phyloP scores from a whole-genome alignment of 2,888 invertebrate species.

The Eugnorisma glareosa region DNA sequence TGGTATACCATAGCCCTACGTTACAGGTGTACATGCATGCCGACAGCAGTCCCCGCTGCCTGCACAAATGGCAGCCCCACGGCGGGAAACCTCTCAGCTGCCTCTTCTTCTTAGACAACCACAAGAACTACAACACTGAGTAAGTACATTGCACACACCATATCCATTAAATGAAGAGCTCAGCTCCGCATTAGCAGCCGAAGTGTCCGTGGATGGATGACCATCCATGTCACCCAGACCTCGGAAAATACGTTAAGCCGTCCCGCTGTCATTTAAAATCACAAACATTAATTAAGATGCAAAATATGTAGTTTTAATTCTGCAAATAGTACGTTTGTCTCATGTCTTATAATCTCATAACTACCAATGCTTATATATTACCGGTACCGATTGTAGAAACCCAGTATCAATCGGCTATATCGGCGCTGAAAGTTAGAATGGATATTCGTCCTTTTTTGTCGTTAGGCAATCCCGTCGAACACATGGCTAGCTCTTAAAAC shows the following conservation, averaged over 20 bases:
- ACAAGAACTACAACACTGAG: conserved; percentile 94
- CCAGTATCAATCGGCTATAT: background rate
- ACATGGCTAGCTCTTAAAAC: background rate
- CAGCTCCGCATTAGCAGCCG: background rate
- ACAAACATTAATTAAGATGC: background rate
- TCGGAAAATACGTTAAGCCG: background rate
- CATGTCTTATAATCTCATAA: background rate
- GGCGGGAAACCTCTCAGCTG: conserved; percentile 96
- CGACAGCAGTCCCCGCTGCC: conserved; percentile 93
- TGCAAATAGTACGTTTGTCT: background rate
- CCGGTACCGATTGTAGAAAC: background rate
- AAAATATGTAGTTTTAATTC: background rate
- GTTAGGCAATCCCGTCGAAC: background rate
- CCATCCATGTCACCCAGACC: background rate
- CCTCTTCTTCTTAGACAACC: conserved; percentile 98
- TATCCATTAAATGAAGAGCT: background rate
- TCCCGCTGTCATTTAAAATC: background rate
- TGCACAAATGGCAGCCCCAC: conserved; percentile 98
- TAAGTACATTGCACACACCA: conserved; percentile 85
- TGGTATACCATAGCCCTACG: background rate
- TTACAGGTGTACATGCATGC: conserved; percentile 92
- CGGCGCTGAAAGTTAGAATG: background rate
- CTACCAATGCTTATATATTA: background rate
- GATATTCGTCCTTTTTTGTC: background rate
- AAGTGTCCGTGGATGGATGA: background rate